These are phyloP conservation scores for Lutraria lutraria DNA, from an alignment of 2,888 invertebrate genomes.

Conservation along the genomic window DNA sequence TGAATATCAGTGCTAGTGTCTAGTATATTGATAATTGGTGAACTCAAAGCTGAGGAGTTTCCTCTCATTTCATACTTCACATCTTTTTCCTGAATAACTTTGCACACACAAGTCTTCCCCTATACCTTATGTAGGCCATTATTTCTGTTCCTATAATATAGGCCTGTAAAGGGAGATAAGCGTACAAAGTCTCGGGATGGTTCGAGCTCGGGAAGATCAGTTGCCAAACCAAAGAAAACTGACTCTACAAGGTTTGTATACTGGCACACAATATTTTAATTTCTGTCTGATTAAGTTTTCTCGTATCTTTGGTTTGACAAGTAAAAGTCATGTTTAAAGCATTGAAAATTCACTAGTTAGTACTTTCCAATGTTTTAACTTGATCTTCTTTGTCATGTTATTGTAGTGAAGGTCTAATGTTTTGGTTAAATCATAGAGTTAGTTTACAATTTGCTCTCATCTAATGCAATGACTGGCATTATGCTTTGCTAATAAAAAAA, in stretches of 20 bases:
- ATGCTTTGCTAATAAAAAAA: conserved; percentile 1
- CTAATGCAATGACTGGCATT: background rate
- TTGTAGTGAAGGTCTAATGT: conserved; percentile 20
- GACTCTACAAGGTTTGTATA: conserved; percentile 84
- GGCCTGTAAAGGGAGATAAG: conserved; percentile 83
- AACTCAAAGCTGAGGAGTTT: background rate
- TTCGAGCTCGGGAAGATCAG: conserved; percentile 84
- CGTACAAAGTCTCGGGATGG: conserved; percentile 84
- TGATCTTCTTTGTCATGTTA: background rate
- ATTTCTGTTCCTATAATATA: conserved; percentile 59
- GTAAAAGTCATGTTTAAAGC: background rate
- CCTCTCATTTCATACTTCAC: conserved; percentile 1
- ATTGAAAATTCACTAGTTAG: background rate
- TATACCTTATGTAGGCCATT: conserved; percentile 42
- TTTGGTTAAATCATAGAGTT: conserved; percentile 1
- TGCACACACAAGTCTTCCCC: conserved; percentile 28
- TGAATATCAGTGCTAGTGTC: conserved; percentile 4
- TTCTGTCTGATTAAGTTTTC: conserved; percentile 15
- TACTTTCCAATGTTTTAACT: background rate
- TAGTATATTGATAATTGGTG: background rate
- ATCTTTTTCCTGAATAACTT: conserved; percentile 34
- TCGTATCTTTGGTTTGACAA: conserved; percentile 11
- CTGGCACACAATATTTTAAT: conserved; percentile 27
- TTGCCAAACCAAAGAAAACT: conserved; percentile 82
- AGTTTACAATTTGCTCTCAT: background rate